A percentile compares a stretch with the other conserved stretches of the same genome.
These are phyloP conservation scores for Anolis apletophallus DNA, from an alignment of 2,797 vertebrate species.

Conservation along the genomic window DNA sequence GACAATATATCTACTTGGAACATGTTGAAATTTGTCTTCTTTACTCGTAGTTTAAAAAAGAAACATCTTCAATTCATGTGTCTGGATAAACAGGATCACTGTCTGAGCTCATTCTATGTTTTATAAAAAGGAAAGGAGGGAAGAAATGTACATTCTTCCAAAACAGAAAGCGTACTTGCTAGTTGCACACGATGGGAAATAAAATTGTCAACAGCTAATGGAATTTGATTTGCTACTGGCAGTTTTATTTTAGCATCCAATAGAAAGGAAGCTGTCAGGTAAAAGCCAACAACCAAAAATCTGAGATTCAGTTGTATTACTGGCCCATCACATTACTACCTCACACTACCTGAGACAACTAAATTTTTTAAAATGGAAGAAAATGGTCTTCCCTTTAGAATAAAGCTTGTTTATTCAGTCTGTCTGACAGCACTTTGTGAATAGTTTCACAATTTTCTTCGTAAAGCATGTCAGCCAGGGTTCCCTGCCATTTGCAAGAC, in stretches of 20 bases:
- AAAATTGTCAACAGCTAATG: constrained; percentile 25
- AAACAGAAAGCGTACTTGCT: constrained; percentile 22
- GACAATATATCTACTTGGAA: neutral
- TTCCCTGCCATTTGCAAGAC: constrained; percentile 42
- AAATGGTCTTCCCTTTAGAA: constrained; percentile 28
- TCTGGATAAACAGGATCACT: too few species aligned
- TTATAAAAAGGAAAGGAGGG: neutral
- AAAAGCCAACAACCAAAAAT: constrained; percentile 12
- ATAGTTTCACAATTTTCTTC: constrained; percentile 49
- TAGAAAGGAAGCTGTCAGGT: constrained; percentile 30
- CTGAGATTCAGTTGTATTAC: constrained; percentile 8
- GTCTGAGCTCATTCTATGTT: neutral
- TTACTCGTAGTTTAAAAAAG: neutral
- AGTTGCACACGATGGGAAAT: constrained; percentile 44
- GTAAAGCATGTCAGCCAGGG: constrained; percentile 29
- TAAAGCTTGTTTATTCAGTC: constrained; percentile 27
- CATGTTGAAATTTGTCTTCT: neutral
- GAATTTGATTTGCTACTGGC: constrained; percentile 23
- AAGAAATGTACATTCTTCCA: neutral
- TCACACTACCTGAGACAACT: constrained; percentile 45
- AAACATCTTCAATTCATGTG: neutral
- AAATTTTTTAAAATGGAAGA: constrained; percentile 32
- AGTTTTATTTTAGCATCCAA: constrained; percentile 7
- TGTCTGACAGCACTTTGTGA: constrained; percentile 44
- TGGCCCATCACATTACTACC: constrained; percentile 33